Evolutionary conservation across 1,140 invertebrate genomes (phyloP).

Genomic region (Trialeurodes vaporariorum): DNA sequence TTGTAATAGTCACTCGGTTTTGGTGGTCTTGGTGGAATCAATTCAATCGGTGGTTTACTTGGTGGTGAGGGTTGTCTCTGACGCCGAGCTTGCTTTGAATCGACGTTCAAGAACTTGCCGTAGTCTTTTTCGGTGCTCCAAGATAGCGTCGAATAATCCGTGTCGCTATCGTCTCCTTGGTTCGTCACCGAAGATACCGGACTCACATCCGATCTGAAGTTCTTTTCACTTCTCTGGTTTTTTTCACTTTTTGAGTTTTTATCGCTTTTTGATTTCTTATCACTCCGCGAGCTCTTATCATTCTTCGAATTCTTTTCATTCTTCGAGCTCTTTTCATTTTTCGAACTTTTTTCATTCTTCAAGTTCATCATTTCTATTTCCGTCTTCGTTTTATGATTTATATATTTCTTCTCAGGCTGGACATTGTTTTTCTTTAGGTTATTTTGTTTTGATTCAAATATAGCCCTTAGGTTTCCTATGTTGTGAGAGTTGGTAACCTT

Average conservation of each 20-base stretch:
- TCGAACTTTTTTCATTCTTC: not conserved
- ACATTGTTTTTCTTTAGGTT: conserved; percentile 19
- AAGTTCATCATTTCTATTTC: conserved; percentile 8
- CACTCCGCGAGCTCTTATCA: not conserved
- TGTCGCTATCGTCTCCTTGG: conserved; percentile 6
- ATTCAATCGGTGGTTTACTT: conserved; percentile 34
- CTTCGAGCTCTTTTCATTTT: not conserved
- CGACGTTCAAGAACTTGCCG: conserved; percentile 41
- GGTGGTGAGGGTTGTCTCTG: conserved; percentile 28
- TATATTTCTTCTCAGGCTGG: conserved; percentile 21
- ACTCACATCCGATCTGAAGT: conserved; percentile 12
- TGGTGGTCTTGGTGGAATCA: conserved; percentile 38
- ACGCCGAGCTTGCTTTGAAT: conserved; percentile 34
- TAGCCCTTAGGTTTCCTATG: conserved; percentile 55
- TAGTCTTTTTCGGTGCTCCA: conserved; percentile 22
- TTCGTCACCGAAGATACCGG: conserved; percentile 2
- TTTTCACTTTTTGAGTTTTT: not conserved
- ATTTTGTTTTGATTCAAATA: conserved; percentile 45
- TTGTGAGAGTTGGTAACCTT: conserved; percentile 32
- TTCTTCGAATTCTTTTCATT: conserved; percentile 8
- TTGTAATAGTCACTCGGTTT: conserved; percentile 32
- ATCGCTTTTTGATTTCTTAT: not conserved
- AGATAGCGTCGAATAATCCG: conserved; percentile 8
- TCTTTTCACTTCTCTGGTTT: conserved; percentile 16
- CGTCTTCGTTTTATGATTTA: conserved; percentile 22